These are phyloP conservation scores for Aleiodes testaceus DNA, from an alignment of 2,888 invertebrate genomes.

Conservation along the genomic window DNA sequence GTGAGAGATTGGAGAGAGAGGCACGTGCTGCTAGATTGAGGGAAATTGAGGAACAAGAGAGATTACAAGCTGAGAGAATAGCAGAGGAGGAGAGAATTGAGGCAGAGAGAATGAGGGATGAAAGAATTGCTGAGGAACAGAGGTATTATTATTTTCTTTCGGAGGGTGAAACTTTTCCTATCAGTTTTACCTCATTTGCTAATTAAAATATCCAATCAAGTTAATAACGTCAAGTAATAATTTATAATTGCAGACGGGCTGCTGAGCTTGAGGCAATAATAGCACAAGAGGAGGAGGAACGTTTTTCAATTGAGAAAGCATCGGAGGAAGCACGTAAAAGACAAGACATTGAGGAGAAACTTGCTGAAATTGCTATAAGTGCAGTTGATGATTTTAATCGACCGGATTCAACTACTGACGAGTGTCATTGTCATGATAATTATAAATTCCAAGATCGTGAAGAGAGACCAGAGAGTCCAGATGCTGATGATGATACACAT, in stretches of 20 bases:
- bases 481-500: constrained; percentile 65
- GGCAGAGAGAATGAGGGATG: constrained; percentile 71
- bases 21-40: constrained; percentile 74
- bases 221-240: too few relatives aligned
- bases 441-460: constrained; percentile 64
- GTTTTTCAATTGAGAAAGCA: constrained; percentile 73
- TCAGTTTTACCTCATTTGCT: not conserved
- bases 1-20: constrained; percentile 61
- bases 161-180: too few relatives aligned
- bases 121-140: constrained; percentile 64
- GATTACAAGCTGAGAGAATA: constrained; percentile 74
- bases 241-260: constrained; percentile 53
- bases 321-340: constrained; percentile 76
- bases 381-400: constrained; percentile 51
- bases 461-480: constrained; percentile 62
- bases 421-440: constrained; percentile 55
- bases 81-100: constrained; percentile 74
- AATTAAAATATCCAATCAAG: not conserved
- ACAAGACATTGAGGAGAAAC: constrained; percentile 78
- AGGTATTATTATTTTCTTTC: constrained; percentile 40
- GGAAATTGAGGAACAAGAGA: constrained; percentile 74
- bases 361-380: constrained; percentile 73
- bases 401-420: constrained; percentile 55
- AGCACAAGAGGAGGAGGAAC: constrained; percentile 71
- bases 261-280: constrained; percentile 59